Conservation (phyloP, 2,888 invertebrate genomes). For the Polymixis flavicincta region DNA sequence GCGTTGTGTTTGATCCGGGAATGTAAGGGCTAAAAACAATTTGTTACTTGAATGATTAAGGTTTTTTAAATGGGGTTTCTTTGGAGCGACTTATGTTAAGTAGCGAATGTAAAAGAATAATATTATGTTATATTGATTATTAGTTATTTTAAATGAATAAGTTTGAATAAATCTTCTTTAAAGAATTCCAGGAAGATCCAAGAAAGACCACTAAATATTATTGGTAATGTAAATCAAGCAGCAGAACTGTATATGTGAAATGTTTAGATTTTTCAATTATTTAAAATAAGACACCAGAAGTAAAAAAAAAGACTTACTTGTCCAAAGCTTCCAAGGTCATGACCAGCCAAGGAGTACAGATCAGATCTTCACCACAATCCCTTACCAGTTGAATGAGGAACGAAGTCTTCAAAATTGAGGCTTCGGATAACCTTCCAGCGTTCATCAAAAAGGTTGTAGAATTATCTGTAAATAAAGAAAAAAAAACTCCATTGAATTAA, state of each 20-base stretch:
- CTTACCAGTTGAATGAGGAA: slow-evolving; percentile 83
- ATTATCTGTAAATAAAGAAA: slow-evolving; percentile 65
- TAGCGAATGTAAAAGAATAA: background rate
- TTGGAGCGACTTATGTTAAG: background rate
- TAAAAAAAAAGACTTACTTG: slow-evolving; percentile 71
- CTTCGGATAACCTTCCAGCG: slow-evolving; percentile 79
- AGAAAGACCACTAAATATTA: background rate
- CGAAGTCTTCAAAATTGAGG: slow-evolving; percentile 76
- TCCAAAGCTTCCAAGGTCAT: slow-evolving; percentile 79
- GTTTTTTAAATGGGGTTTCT: background rate
- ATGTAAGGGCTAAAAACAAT: slow-evolving; percentile 75
- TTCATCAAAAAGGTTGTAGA: slow-evolving; percentile 67
- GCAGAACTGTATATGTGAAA: background rate
- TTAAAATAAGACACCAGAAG: background rate
- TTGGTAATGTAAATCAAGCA: background rate
- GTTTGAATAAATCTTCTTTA: background rate
- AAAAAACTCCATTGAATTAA: background rate
- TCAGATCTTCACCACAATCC: slow-evolving; percentile 89
- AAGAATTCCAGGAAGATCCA: background rate
- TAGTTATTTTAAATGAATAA: background rate
- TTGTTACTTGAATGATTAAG: background rate
- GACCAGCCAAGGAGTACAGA: slow-evolving; percentile 86
- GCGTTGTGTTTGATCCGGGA: slow-evolving; percentile 78
- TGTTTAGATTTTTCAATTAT: background rate
- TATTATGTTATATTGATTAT: background rate